Conservation (phyloP, 2,113 vertebrate genomes). For the Psittacara wagleri region DNA sequence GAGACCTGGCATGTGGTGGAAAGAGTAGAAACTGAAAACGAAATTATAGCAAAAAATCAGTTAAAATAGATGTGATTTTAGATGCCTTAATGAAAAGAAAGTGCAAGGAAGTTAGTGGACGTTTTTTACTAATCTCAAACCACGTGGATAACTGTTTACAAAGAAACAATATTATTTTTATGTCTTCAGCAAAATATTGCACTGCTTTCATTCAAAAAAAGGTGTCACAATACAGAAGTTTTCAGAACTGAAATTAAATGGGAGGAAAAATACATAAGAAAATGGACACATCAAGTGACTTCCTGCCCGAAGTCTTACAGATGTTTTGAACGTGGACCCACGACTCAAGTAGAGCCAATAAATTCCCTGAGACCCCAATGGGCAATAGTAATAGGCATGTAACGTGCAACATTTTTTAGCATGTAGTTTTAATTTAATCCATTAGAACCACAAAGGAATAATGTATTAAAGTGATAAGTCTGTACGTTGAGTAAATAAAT, state of each 20-base stretch:
- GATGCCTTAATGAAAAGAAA: background rate
- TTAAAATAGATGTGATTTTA: background rate
- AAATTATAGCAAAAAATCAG: background rate
- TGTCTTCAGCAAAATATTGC: background rate
- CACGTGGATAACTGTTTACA: background rate
- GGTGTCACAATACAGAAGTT: background rate
- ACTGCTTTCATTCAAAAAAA: background rate
- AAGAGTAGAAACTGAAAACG: background rate
- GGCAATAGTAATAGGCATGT: slow-evolving; percentile 26
- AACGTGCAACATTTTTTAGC: slow-evolving; percentile 20
- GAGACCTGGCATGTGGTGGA: background rate
- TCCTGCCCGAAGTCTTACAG: background rate
- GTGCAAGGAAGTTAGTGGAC: background rate
- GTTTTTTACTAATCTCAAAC: background rate
- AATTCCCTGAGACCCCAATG: background rate
- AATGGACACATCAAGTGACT: background rate
- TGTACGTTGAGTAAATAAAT: slow-evolving; percentile 57
- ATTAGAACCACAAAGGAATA: slow-evolving; percentile 64
- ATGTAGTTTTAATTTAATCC: slow-evolving; percentile 67
- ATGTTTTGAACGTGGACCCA: background rate
- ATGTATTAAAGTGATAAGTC: slow-evolving; percentile 55
- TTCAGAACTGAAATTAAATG: background rate
- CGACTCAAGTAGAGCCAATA: background rate
- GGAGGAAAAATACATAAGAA: background rate
- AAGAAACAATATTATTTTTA: background rate